Percentiles rank a stretch among this genome's conserved stretches.
These are phyloP conservation scores for Sprattus sprattus DNA, from an alignment of 2,113 vertebrate genomes.

Conservation along the genomic window DNA sequence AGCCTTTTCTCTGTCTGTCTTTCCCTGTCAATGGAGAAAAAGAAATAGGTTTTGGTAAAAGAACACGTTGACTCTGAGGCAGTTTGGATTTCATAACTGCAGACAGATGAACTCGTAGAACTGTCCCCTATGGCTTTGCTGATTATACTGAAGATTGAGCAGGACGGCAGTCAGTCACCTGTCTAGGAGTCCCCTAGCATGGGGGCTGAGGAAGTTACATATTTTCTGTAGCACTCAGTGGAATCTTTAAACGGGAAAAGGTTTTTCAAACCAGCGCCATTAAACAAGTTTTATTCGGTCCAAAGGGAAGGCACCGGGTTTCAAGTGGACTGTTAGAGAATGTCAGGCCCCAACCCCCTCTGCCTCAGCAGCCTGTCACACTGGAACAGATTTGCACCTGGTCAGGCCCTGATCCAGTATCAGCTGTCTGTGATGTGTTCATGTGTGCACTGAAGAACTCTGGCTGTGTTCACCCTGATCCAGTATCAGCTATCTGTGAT, in stretches of 20 bases:
- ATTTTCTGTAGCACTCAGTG: not conserved
- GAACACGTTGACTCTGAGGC: slow-evolving; percentile 21
- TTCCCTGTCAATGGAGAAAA: not conserved
- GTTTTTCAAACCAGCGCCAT: not conserved
- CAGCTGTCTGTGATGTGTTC: not conserved
- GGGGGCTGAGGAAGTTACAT: not conserved
- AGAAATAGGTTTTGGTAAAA: slow-evolving; percentile 13
- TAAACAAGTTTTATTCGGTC: not conserved
- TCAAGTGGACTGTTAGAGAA: not conserved
- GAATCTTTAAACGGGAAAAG: not conserved
- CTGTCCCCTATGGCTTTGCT: slow-evolving; percentile 16
- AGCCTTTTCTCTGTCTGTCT: not conserved
- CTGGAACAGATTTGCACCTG: not conserved
- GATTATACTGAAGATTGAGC: slow-evolving; percentile 36
- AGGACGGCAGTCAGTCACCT: slow-evolving; percentile 25
- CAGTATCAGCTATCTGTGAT: not conserved
- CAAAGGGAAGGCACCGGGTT: not conserved
- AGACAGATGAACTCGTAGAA: slow-evolving; percentile 29
- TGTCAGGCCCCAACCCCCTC: not conserved
- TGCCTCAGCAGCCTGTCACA: not conserved
- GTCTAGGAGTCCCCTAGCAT: not conserved
- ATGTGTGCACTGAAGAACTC: not conserved
- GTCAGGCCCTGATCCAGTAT: not conserved
- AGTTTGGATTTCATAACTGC: slow-evolving; percentile 21
- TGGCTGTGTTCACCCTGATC: no score